These are phyloP conservation scores for Melieria crassipennis DNA, from an alignment of 2,888 invertebrate species.

Conservation along the genomic window DNA sequence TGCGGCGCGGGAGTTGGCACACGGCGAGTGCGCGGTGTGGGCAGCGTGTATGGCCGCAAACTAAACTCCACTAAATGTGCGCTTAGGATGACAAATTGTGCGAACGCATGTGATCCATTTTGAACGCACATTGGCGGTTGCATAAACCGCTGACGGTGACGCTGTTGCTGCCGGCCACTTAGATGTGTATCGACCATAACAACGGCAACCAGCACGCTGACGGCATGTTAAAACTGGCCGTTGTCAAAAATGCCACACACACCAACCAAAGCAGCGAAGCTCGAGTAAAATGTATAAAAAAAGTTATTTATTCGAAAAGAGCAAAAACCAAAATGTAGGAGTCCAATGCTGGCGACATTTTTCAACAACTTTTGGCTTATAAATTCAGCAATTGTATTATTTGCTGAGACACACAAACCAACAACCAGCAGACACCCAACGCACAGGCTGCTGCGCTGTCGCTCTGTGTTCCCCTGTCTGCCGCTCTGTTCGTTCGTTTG, in stretches of 20 bases:
- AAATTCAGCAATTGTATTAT: background rate
- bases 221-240: background rate
- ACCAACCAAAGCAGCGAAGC: no score
- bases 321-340: background rate
- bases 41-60: background rate
- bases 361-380: background rate
- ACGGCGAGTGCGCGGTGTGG: background rate
- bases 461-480: no score
- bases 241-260: background rate
- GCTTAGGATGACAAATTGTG: conserved; percentile 31
- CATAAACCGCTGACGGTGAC: background rate
- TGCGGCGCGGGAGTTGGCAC: background rate
- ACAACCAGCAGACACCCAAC: no score
- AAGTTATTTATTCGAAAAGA: background rate
- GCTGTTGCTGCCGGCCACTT: background rate
- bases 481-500: no score
- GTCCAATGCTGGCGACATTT: no score
- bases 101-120: conserved; percentile 16
- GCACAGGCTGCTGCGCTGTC: no score
- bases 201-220: background rate
- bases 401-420: no score
- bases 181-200: background rate
- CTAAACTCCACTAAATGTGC: conserved; percentile 1
- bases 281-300: background rate
- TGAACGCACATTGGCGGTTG: background rate